Evolutionary conservation across 2,797 vertebrate genomes (phyloP).

Genomic region (Diglossa cyanea): DNA sequence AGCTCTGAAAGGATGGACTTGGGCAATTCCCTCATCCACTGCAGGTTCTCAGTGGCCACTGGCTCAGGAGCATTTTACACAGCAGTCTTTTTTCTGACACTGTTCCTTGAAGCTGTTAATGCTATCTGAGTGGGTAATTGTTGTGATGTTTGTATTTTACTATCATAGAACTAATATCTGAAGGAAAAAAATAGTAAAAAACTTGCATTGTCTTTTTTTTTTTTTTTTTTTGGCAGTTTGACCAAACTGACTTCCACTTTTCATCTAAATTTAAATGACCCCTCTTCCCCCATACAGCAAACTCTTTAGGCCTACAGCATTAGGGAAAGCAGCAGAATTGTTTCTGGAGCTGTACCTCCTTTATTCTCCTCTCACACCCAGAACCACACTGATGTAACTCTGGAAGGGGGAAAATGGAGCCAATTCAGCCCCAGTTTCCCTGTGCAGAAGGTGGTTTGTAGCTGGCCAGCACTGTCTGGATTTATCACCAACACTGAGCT

Average conservation of each 20-base stretch:
- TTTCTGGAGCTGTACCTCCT: background rate
- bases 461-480: background rate
- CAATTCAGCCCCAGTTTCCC: background rate
- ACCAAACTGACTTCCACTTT: background rate
- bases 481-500: background rate
- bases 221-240: rapidly evolving
- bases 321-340: background rate
- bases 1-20: background rate
- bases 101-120: background rate
- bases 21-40: background rate
- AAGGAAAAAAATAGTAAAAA: background rate
- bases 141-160: background rate
- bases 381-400: background rate
- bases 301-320: background rate
- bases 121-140: background rate
- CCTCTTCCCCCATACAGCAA: background rate
- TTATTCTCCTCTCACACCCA: background rate
- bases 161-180: background rate
- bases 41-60: background rate
- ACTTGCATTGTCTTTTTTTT: background rate
- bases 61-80: background rate
- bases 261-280: background rate
- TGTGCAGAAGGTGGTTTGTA: background rate
- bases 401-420: background rate
- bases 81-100: background rate